A percentile compares a stretch with the other conserved stretches of the same genome.
Conservation (phyloP, 2,888 invertebrate species). For the Matsumyia berberina region DNA sequence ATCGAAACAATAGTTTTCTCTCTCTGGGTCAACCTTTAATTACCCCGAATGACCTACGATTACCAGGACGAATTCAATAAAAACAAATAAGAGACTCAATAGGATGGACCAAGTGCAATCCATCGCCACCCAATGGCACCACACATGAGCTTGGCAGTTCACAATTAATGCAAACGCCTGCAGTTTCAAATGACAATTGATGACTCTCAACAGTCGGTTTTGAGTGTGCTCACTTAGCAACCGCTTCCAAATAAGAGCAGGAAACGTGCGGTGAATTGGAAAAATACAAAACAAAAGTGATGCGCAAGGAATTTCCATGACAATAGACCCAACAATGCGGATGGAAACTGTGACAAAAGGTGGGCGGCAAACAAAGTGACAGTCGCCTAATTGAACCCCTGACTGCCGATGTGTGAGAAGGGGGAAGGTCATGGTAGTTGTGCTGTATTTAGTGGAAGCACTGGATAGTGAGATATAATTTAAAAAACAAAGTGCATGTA, state of each 20-base stretch:
- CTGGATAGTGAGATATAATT: slow-evolving; percentile 31
- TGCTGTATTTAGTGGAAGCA: slow-evolving; percentile 7
- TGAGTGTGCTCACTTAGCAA: slow-evolving; percentile 5
- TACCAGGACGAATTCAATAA: slow-evolving; percentile 33
- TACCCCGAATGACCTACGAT: slow-evolving; percentile 58
- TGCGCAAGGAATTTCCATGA: slow-evolving; percentile 18
- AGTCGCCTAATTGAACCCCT: slow-evolving; percentile 33
- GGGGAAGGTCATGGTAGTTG: slow-evolving; percentile 37
- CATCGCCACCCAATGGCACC: neutral
- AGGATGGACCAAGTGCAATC: slow-evolving; percentile 23
- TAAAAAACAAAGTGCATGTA: too few relatives aligned
- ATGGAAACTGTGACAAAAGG: slow-evolving; percentile 38
- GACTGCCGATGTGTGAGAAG: slow-evolving; percentile 29
- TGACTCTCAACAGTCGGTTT: slow-evolving; percentile 3
- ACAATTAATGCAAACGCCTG: slow-evolving; percentile 36
- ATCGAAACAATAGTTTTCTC: slow-evolving; percentile 25
- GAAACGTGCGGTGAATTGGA: slow-evolving; percentile 51
- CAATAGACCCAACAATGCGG: slow-evolving; percentile 39
- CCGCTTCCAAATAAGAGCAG: slow-evolving; percentile 21
- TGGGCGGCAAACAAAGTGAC: slow-evolving; percentile 21
- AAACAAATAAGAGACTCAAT: slow-evolving; percentile 44
- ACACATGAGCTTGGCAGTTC: neutral
- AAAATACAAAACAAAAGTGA: slow-evolving; percentile 18
- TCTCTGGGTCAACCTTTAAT: slow-evolving; percentile 60
- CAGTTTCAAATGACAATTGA: slow-evolving; percentile 35